phyloP scores from a whole-genome alignment of 1,140 invertebrate genomes.

The Drosophila setifemur region DNA sequence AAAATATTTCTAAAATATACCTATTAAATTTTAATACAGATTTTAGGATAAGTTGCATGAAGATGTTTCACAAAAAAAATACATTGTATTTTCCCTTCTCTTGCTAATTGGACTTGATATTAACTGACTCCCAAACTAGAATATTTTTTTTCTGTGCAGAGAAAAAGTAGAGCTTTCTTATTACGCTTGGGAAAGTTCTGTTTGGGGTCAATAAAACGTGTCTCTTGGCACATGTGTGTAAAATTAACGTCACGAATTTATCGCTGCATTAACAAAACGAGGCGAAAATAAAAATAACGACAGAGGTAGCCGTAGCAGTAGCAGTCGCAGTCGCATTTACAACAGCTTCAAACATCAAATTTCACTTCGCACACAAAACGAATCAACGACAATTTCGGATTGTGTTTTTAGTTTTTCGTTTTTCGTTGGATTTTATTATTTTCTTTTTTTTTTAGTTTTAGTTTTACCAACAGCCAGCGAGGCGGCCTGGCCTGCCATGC shows the following conservation, averaged over 20 bases:
- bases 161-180: slow-evolving; percentile 32
- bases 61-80: no score
- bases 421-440: no score
- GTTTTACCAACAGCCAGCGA: slow-evolving; percentile 7
- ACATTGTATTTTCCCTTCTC: no score
- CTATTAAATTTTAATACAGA: no score
- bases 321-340: slow-evolving; percentile 14
- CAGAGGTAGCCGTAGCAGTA: slow-evolving; percentile 5
- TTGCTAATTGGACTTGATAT: no score
- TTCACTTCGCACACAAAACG: slow-evolving; percentile 71
- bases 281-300: slow-evolving; percentile 21
- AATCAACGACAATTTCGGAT: slow-evolving; percentile 72
- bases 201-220: slow-evolving; percentile 72
- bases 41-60: no score
- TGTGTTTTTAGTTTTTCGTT: slow-evolving; percentile 44
- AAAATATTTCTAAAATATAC: no score
- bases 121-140: no score
- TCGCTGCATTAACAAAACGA: slow-evolving; percentile 70
- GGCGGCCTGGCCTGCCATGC: slow-evolving; percentile 43
- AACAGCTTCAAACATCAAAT: slow-evolving; percentile 50
- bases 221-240: slow-evolving; percentile 52
- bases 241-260: slow-evolving; percentile 73
- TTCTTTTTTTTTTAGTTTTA: background rate
- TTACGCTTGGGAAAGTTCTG: slow-evolving; percentile 71
- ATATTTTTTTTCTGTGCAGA: background rate